Conservation (phyloP, 2,797 vertebrate species). For the Sparus aurata region DNA sequence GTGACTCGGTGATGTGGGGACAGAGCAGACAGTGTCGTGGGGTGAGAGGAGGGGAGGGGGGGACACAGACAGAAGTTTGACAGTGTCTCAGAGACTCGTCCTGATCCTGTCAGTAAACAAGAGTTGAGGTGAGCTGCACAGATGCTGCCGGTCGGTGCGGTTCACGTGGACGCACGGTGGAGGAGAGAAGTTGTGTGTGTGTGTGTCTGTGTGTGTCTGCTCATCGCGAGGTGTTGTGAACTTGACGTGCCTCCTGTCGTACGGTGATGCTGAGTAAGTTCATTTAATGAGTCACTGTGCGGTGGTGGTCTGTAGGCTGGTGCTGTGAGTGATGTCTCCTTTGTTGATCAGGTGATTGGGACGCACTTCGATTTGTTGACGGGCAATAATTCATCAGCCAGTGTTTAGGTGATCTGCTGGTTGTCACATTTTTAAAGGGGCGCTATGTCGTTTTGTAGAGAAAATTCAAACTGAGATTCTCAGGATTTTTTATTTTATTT, state of each 20-base stretch:
- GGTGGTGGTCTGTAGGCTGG: not conserved
- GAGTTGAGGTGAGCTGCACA: slow-evolving; percentile 8
- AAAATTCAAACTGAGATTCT: too few relatives aligned
- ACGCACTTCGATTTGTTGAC: not conserved
- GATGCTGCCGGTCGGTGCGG: not conserved
- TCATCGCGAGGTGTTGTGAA: not conserved
- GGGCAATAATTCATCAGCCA: not conserved
- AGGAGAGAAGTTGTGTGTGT: slow-evolving; percentile 10
- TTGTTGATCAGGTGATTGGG: not conserved
- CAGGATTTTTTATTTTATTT: too few relatives aligned
- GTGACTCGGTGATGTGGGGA: not conserved
- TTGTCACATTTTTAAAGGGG: too few relatives aligned
- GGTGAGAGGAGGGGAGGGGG: not conserved
- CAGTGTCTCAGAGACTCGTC: not conserved
- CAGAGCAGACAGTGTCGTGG: not conserved
- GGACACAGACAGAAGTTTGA: slow-evolving; percentile 13
- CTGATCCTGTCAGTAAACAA: not conserved
- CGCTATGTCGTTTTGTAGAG: too few relatives aligned
- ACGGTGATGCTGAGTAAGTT: not conserved
- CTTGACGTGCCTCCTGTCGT: not conserved
- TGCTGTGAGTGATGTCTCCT: not conserved
- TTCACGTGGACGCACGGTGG: not conserved
- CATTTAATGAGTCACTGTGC: not conserved
- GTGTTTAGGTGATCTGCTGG: too few relatives aligned
- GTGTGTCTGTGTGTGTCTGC: not conserved